Conservation (phyloP, 2,113 vertebrate genomes). For the Miniopterus natalensis region DNA sequence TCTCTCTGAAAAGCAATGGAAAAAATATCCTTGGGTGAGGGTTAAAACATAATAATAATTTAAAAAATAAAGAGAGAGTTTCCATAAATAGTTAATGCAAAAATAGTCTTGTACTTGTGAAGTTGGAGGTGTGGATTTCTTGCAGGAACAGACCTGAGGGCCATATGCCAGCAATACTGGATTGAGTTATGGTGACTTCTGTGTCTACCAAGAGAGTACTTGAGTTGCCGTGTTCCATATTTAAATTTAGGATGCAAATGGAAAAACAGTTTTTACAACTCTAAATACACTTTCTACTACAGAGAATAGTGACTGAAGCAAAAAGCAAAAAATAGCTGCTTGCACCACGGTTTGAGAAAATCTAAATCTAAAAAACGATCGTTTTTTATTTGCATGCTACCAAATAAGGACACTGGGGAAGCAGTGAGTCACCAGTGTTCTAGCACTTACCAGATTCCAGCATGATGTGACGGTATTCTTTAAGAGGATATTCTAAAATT, state of each 20-base stretch:
- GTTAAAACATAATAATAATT: too few relatives aligned
- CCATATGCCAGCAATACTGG: neutral
- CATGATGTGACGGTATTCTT: neutral
- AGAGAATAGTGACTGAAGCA: constrained; percentile 79
- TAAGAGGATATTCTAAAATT: neutral
- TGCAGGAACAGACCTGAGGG: neutral
- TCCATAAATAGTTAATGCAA: too few relatives aligned
- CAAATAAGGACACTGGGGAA: constrained; percentile 78
- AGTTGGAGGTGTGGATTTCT: neutral
- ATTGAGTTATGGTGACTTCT: neutral
- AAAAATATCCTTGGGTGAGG: too few relatives aligned
- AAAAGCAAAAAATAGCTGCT: constrained; percentile 80
- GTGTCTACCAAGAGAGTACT: neutral
- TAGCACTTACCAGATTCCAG: neutral
- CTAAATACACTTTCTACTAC: constrained; percentile 79
- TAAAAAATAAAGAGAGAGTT: neutral
- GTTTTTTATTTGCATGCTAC: constrained; percentile 74
- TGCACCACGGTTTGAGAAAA: constrained; percentile 70
- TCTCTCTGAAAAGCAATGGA: too few relatives aligned
- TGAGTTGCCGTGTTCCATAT: constrained; percentile 41
- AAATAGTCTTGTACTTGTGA: neutral
- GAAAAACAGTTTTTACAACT: constrained; percentile 77
- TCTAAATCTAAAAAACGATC: constrained; percentile 79
- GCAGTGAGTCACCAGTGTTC: constrained; percentile 58
- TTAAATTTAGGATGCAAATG: constrained; percentile 73